Percentiles rank a stretch among this genome's conserved stretches.
These are phyloP conservation scores for Rhagonycha fulva DNA, from an alignment of 2,888 invertebrate genomes.

Conservation along the genomic window DNA sequence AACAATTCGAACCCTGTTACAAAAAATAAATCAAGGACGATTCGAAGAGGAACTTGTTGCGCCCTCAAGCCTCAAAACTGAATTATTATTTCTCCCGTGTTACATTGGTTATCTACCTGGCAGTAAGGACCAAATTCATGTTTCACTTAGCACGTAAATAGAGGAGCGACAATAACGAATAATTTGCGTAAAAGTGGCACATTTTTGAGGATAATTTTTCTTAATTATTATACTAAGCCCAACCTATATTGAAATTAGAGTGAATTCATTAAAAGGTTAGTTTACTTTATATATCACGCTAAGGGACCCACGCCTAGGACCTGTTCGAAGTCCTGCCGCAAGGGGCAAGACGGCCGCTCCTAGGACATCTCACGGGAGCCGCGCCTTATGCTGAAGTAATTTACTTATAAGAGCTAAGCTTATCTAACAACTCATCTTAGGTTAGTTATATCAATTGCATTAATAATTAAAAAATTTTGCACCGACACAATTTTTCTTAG, in stretches of 20 bases:
- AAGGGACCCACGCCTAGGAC: slow-evolving; percentile 52
- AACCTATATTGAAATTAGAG: slow-evolving; percentile 48
- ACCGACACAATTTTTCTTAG: neutral
- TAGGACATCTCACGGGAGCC: slow-evolving; percentile 55
- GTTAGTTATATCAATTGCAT: slow-evolving; percentile 17
- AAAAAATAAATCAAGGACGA: neutral
- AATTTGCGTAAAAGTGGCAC: neutral
- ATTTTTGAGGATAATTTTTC: slow-evolving; percentile 23
- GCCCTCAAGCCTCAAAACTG: neutral
- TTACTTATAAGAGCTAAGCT: slow-evolving; percentile 40
- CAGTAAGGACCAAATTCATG: neutral
- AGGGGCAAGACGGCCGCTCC: slow-evolving; percentile 48
- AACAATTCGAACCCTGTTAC: neutral
- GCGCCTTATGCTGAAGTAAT: slow-evolving; percentile 49
- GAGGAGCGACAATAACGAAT: neutral
- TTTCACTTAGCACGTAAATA: neutral
- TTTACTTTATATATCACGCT: slow-evolving; percentile 51
- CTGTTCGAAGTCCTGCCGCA: slow-evolving; percentile 36
- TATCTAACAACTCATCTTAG: slow-evolving; percentile 27
- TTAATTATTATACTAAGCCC: slow-evolving; percentile 40
- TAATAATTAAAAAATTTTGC: neutral
- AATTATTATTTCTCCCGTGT: neutral
- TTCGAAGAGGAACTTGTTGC: neutral
- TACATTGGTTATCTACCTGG: neutral
- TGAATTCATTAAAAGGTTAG: slow-evolving; percentile 52